phyloP scores from a whole-genome alignment of 2,797 vertebrate genomes.

The Phataginus tetradactyla region DNA sequence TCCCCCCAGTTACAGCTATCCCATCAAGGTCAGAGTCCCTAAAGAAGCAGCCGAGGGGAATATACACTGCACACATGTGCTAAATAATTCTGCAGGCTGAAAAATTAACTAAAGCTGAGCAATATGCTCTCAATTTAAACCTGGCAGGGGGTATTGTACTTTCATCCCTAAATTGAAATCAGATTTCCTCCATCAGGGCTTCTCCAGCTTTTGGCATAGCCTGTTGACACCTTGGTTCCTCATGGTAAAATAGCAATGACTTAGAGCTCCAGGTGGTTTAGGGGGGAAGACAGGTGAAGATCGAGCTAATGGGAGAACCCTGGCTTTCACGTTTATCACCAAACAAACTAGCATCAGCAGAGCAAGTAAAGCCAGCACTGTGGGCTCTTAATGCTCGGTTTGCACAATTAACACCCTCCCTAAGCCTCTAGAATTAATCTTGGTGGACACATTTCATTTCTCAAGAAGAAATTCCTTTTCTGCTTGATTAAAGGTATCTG shows the following conservation, averaged over 20 bases:
- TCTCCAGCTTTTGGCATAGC: conserved; percentile 54
- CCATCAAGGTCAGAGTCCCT: conserved; percentile 48
- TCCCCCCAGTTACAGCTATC: conserved; percentile 10
- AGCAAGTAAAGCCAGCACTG: conserved; percentile 12
- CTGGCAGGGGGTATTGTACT: conserved; percentile 70
- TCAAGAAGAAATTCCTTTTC: conserved; percentile 36
- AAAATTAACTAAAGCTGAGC: conserved; percentile 75
- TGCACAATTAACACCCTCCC: conserved; percentile 18
- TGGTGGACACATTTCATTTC: conserved; percentile 29
- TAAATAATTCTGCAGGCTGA: conserved; percentile 60
- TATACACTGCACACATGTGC: conserved; percentile 48
- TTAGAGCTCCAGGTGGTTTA: not conserved
- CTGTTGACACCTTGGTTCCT: conserved; percentile 7
- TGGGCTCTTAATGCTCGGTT: not conserved
- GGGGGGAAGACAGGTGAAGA: not conserved
- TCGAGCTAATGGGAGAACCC: not conserved
- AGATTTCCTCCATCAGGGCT: conserved; percentile 63
- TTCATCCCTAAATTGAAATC: conserved; percentile 75
- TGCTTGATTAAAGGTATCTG: not conserved
- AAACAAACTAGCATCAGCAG: conserved; percentile 30
- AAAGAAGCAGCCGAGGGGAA: conserved; percentile 23
- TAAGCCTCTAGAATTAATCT: not conserved
- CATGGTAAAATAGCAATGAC: not conserved
- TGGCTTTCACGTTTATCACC: conserved; percentile 52
- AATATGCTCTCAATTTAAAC: conserved; percentile 76